Base-by-base conservation (phyloP, 2,888 invertebrate species). In the Agrypnus murinus region DNA sequence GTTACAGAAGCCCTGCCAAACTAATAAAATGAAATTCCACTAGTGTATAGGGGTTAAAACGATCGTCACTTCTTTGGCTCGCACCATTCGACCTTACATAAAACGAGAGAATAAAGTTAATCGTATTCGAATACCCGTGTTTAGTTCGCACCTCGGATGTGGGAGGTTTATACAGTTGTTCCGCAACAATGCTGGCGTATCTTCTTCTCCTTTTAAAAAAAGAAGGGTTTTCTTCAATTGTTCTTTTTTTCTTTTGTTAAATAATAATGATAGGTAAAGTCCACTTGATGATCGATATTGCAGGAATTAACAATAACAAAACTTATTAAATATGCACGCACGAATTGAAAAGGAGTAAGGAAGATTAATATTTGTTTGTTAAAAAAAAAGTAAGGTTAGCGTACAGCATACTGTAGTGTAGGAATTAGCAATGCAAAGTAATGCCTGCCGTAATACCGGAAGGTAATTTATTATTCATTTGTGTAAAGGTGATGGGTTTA, bases 101-200 rank as follows among this genome's bases (percentile, higher is more conserved):
- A 78, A 78, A 78, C 75, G 73, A 75, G 73, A 75, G 70, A 71
- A 67, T 34, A 60, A 66, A 66, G 69, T 66, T 67, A 73, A 72
- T 74, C 72, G 78, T 72, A 73, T 77, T 77, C 69, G 76, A 77
- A 77, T 77, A 74, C 73, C 72, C 66, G 73, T 77, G 77, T 72
- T 75, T 71, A 66, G 75, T 76, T 77, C 76, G 76, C 77, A 77
- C 78, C 75, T 75, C 74, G 72, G 50, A 73, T 78, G 80, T 79
- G 77, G 80, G 79, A 74, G 77, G 77, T 72, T 77, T 78, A 78
- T 78, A 75, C 76, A 77, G 76, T 77, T 77, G 77, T 77, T 75
- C 73, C 67, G 73, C 73, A 75, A 77, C 77, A 78, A 66, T 59
- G 59, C 62, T 36, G 14, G 55, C 55, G 14, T 31, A 43, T 48